Evolutionary conservation across 2,797 vertebrate genomes (phyloP).

Genomic region (Rhinoraja longicauda): DNA sequence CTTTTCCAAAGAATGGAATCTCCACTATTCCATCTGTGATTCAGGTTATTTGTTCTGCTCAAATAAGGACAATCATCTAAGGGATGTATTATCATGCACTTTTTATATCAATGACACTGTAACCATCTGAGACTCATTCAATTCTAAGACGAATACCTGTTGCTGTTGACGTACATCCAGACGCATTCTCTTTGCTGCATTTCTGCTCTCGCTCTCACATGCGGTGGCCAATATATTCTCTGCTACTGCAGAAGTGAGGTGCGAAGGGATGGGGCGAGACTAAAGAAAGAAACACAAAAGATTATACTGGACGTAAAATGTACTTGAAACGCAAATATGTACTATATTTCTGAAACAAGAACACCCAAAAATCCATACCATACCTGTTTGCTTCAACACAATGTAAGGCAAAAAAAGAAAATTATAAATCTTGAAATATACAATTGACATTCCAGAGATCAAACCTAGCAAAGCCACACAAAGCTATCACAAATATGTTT

Average conservation of each 20-base stretch:
- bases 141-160: constrained; percentile 9
- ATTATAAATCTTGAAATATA: constrained; percentile 60
- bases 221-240: constrained; percentile 76
- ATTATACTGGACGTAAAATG: constrained; percentile 46
- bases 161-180: constrained; percentile 54
- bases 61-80: not conserved
- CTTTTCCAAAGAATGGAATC: not conserved
- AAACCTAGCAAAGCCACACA: constrained; percentile 48
- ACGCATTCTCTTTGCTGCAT: constrained; percentile 75
- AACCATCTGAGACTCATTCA: not conserved
- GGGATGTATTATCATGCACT: not conserved
- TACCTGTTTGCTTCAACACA: not conserved
- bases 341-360: not conserved
- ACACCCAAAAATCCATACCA: not conserved
- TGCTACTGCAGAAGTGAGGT: constrained; percentile 76
- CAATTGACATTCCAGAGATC: constrained; percentile 58
- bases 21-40: not conserved
- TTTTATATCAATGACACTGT: not conserved
- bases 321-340: constrained; percentile 41
- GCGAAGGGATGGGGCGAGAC: constrained; percentile 75
- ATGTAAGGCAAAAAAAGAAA: constrained; percentile 46
- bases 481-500: constrained; percentile 44
- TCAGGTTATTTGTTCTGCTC: not conserved
- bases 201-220: constrained; percentile 74
- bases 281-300: constrained; percentile 57